phyloP scores from a whole-genome alignment of 1,140 invertebrate species.

The Zelostemma sp. region DNA sequence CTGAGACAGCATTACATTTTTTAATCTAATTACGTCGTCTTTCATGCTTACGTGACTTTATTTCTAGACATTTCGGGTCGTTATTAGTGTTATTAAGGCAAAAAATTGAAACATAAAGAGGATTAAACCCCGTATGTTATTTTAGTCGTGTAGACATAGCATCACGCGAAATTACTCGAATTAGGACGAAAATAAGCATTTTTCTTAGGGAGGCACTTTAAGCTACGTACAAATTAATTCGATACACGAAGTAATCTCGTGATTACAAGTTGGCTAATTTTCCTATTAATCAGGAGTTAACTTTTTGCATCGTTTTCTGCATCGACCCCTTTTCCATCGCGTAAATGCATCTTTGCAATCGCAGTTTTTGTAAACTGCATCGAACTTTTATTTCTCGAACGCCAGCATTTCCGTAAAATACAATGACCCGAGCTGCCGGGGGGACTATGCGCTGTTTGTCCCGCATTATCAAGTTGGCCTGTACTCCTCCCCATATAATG shows the following conservation, averaged over 20 bases:
- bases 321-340: too few species aligned
- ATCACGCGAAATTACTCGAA: not conserved
- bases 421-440: constrained; percentile 21
- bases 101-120: not conserved
- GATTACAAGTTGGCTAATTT: not conserved
- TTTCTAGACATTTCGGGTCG: not conserved
- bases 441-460: constrained; percentile 25
- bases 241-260: not conserved
- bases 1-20: not conserved
- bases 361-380: too few species aligned
- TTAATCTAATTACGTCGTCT: not conserved
- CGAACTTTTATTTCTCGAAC: not conserved
- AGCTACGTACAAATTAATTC: not conserved
- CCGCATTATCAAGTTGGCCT: constrained; percentile 41
- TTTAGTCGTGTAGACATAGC: not conserved
- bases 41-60: not conserved
- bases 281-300: too few species aligned
- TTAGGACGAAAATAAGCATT: constrained; percentile 1
- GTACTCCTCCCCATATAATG: constrained; percentile 42
- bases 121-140: not conserved
- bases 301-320: too few species aligned
- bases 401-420: constrained; percentile 21
- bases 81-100: not conserved
- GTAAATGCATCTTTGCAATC: too few species aligned
- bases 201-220: not conserved